Evolutionary conservation across 2,113 vertebrate genomes (phyloP), one percentile per base, ranked within the genome.

Genomic region (Dermatemys mawii): DNA sequence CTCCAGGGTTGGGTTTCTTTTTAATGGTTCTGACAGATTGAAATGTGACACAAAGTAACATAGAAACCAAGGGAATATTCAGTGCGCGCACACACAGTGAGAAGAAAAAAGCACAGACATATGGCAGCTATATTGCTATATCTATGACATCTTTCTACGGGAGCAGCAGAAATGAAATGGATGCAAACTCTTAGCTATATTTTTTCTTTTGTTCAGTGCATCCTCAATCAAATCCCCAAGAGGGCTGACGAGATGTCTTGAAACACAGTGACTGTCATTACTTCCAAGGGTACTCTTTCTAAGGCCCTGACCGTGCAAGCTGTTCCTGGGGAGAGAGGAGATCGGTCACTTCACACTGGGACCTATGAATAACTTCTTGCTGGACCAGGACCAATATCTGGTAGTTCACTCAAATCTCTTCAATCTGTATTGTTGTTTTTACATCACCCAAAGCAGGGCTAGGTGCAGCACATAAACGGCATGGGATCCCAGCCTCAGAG

Each of bases 11-110:
- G 17, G 82, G 89, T 2, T 84, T 82, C 83, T 94, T 90, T 82
- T 75, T 51, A 86, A 92, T 93, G 70, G 90, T 78, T 75, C 87
- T 75, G 78, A 80, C 84, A 92, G 90, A 80, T 11, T 6, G n/a
- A 78, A 94, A 81, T 87, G 53, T 87, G 26, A 84, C 14, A n/a
- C n/a, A 49, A 51, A 60, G 16, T 1, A 80, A 76, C 2, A 2
- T 21, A 29, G 86, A 92, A 94, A 41, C 6, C 51, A 49, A 86
- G 75, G n/a, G 57, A 91, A 81, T 88, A 70, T 5, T 83, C 76
- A 29, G 1, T 10, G 5, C n/a, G 4, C 29, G 0, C 8, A 0
- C 5, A 13, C 12, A 44, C 8, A 57, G 55, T 38, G 46, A 12
- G 50, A 90, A 95, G 85, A 81, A 85, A 81, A 70, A 2, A 92